Conservation (phyloP, 2,113 vertebrate species). For the Axis porcinus region DNA sequence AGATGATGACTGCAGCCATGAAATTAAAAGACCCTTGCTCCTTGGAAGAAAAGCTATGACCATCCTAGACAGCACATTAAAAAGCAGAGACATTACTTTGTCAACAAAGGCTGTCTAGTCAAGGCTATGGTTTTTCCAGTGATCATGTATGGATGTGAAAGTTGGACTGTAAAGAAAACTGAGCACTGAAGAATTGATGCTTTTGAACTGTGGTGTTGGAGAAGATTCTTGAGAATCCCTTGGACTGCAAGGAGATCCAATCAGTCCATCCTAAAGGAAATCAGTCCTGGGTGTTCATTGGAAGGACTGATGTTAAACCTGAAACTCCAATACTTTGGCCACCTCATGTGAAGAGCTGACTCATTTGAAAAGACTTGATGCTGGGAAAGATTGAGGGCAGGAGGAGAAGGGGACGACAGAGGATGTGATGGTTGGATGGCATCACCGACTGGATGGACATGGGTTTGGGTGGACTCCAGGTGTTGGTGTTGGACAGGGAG, state of each 20-base stretch:
- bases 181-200: neutral
- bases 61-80: neutral
- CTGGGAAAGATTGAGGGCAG: neutral
- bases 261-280: neutral
- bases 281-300: neutral
- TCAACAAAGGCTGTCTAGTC: neutral
- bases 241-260: neutral
- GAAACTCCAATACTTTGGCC: neutral
- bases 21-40: neutral
- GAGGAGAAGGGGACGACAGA: neutral
- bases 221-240: neutral
- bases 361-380: neutral
- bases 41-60: neutral
- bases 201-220: neutral
- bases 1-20: neutral
- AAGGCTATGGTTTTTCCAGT: neutral
- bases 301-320: neutral
- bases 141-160: neutral
- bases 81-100: neutral
- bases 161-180: neutral
- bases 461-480: neutral
- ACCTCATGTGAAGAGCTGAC: neutral
- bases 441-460: neutral
- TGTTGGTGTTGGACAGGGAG: neutral
- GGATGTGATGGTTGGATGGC: neutral